Base-by-base conservation (phyloP, 2,888 invertebrate genomes). In the Lithosia quadra region DNA sequence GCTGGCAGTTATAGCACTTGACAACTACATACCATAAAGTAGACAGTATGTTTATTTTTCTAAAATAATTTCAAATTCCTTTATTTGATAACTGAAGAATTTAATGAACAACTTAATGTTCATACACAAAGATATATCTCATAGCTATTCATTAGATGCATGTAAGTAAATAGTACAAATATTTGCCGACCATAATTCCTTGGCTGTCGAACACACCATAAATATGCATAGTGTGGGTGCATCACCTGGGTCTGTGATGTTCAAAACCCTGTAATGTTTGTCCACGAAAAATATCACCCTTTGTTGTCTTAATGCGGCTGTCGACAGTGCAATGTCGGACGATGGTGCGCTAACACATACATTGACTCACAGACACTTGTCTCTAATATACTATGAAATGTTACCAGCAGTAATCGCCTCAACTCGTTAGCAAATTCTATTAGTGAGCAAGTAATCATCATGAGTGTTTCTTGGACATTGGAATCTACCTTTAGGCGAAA, bases 261-360 rank as follows among this genome's bases (percentile, higher is more conserved):
- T 90, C 86, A 86, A 89, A 90, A 86, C 87, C 87, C 86, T 88
- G 87, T 89, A 83, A 87, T 93, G 87, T 93, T 92, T 94, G 92
- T 89, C 88, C 82, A 91, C 89, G 91, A 92, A 92, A 94, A 92
- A 93, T 93, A 91, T 91, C 90, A 90, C 88, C 86, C 90, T 91
- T 90, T 91, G 90, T 91, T 90, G 89, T 86, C 86, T 88, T 86
- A 88, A 89, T 89, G 87, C 87, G 87, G 86, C 85, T 86, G 89
- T 88, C 87, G 87, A 82, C 89, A 80, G 79, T 77, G 71, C 77
- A 76, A 74, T 81, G 81, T 76, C 74, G 74, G 71, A 80, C 78
- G 72, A 67, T 65, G 77, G 72, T 73, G 68, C 73, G 74, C 72
- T 79, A 82, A 80, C 82, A 71, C 71, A 73, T 68, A 74, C 69